A percentile compares a stretch with the other conserved stretches of the same genome.
Conservation (phyloP, 2,113 vertebrate genomes). For the Diadophis punctatus region DNA sequence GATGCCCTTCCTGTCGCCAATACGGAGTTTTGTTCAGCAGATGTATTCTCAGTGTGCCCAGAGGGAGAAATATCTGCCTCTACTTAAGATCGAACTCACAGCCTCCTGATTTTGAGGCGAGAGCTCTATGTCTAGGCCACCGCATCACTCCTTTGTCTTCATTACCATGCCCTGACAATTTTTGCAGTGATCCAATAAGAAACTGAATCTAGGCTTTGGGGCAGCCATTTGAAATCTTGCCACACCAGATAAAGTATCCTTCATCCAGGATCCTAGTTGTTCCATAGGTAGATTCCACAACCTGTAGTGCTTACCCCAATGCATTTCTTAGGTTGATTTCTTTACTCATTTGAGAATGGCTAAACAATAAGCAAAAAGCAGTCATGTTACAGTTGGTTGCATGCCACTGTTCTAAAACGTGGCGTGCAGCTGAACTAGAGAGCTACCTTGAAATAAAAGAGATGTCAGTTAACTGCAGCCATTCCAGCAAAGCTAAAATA, state of each 20-base stretch:
- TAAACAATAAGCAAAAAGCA: neutral
- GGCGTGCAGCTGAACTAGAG: neutral
- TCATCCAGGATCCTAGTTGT: neutral
- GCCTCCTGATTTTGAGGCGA: too few species aligned
- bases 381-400: conserved; percentile 13
- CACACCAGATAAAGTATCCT: neutral
- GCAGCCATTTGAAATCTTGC: neutral
- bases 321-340: neutral
- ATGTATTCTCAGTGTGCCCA: too few species aligned
- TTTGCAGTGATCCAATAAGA: neutral
- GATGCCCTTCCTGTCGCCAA: too few species aligned
- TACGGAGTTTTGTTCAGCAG: too few species aligned
- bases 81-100: too few species aligned
- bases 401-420: neutral
- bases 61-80: too few species aligned
- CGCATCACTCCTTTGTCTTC: too few species aligned
- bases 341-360: neutral
- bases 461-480: neutral
- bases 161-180: neutral
- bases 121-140: too few species aligned
- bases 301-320: neutral
- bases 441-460: neutral
- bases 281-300: neutral
- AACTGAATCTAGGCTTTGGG: neutral
- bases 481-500: conserved; percentile 7